Evolutionary conservation across 2,888 invertebrate species (phyloP), one percentile per base, ranked within the genome.

Genomic region (Athalia rosae): DNA sequence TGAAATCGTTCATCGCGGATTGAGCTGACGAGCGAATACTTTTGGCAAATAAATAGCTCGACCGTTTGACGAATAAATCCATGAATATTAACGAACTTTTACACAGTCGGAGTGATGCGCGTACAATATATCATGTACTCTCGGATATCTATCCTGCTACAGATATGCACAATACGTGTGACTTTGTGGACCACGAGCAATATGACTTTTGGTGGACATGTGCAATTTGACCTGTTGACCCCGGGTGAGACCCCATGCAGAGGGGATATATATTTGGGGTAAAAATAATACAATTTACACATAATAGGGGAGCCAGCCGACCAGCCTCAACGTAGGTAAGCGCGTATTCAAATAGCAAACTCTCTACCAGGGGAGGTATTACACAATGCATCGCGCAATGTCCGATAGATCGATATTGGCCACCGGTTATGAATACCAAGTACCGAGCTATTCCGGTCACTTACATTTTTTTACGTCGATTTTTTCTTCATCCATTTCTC

Each of bases 261-360:
- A 85, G 85, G 81, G 84, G 82, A 86, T 85, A 87, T 87, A 87
- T 84, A 89, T 89, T 89, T 89, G 89, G 89, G 89, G 89, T 87
- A 89, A 89, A 89, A 89, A 89, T 89, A 89, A 89, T 89, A 89
- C 89, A 89, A 90, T 90, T 90, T 90, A 86, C 87, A 84, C 85
- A 89, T 89, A 89, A 89, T 88, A 85, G 87, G 86, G 86, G 83
- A 84, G 83, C 79, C 78, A 74, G 61, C 61, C 61, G 61, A 43
- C 13, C 71, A 41, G 9, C 53, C 41, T 53, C 15, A 8, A 58
- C 71, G 71, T 50, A 50, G 50, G 81, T 78, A 79, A 77, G 78
- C 81, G 81, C 82, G 81, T 87, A 87, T 87, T 87, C 87, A 87
- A 87, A 88, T 88, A 83, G 83, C 82, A 83, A 81, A 81, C 80